These are phyloP conservation scores for Drosophila varians DNA, from an alignment of 1,140 invertebrate species.

Conservation along the genomic window DNA sequence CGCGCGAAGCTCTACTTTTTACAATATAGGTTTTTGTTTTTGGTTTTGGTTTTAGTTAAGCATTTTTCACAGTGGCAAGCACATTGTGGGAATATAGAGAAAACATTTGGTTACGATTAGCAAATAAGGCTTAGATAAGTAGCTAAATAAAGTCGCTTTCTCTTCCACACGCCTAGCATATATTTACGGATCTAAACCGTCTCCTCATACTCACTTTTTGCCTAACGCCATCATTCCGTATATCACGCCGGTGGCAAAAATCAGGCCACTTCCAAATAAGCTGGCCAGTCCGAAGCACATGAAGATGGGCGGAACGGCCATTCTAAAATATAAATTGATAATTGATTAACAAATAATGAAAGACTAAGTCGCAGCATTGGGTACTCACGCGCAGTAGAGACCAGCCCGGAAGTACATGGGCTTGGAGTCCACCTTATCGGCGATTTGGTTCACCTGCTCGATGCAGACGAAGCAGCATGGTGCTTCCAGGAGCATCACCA, in stretches of 20 bases:
- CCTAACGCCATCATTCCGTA: slow-evolving; percentile 97
- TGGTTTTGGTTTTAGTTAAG: slow-evolving; percentile 22
- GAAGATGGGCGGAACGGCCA: slow-evolving; percentile 90
- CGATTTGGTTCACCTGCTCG: slow-evolving; percentile 94
- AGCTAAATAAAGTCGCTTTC: slow-evolving; percentile 9
- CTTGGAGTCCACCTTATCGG: slow-evolving; percentile 91
- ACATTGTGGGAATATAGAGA: slow-evolving; percentile 45
- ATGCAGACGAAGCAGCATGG: slow-evolving; percentile 97
- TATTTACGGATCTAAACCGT: background rate
- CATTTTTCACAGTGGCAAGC: slow-evolving; percentile 44
- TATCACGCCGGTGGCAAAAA: slow-evolving; percentile 94
- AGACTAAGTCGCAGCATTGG: background rate
- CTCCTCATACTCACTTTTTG: slow-evolving; percentile 90
- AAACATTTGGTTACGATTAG: slow-evolving; percentile 52
- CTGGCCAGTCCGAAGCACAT: slow-evolving; percentile 90
- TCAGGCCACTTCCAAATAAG: slow-evolving; percentile 93
- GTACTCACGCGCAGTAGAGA: slow-evolving; percentile 92
- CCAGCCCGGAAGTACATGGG: slow-evolving; percentile 96
- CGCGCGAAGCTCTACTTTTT: slow-evolving; percentile 88
- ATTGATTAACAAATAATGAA: background rate
- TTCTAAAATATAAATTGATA: slow-evolving; percentile 85
- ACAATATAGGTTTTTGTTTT: slow-evolving; percentile 7
- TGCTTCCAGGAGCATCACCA: slow-evolving; percentile 94
- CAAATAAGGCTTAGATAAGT: slow-evolving; percentile 18
- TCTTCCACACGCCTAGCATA: slow-evolving; percentile 14